Evolutionary conservation across 1,140 invertebrate genomes (phyloP).

Genomic region (Sipha flava): DNA sequence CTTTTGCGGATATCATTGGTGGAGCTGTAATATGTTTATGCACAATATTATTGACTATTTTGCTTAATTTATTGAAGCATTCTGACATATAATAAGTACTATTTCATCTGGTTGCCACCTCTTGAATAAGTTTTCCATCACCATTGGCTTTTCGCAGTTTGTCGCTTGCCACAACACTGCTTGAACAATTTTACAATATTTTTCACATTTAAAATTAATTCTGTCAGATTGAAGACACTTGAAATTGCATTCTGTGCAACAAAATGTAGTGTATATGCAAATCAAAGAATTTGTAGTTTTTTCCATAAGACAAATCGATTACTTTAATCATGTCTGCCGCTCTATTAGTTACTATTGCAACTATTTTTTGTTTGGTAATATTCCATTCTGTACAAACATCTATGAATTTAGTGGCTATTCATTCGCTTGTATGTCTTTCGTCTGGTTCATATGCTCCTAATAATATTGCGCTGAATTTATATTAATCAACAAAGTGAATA

Average conservation of each 20-base stretch:
- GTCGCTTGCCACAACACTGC: constrained; percentile 34
- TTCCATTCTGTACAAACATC: neutral
- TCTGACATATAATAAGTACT: constrained; percentile 41
- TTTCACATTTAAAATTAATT: constrained; percentile 34
- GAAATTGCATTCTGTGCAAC: neutral
- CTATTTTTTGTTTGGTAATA: neutral
- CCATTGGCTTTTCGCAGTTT: constrained; percentile 32
- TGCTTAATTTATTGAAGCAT: constrained; percentile 37
- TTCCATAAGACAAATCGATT: neutral
- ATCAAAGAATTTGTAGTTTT: neutral
- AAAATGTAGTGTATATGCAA: neutral
- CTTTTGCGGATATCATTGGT: neutral
- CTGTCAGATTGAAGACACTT: neutral
- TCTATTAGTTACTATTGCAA: neutral
- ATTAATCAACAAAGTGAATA: neutral
- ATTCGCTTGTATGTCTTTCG: neutral
- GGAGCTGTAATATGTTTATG: neutral
- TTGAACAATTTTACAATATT: constrained; percentile 34
- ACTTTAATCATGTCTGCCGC: neutral
- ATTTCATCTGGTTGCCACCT: constrained; percentile 42
- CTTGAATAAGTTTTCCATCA: constrained; percentile 40
- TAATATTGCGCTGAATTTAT: neutral
- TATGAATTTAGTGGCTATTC: neutral
- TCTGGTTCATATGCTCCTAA: neutral
- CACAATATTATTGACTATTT: constrained; percentile 24